Evolutionary conservation across 1,140 invertebrate genomes (phyloP).

Genomic region (Harpegnathos saltator): DNA sequence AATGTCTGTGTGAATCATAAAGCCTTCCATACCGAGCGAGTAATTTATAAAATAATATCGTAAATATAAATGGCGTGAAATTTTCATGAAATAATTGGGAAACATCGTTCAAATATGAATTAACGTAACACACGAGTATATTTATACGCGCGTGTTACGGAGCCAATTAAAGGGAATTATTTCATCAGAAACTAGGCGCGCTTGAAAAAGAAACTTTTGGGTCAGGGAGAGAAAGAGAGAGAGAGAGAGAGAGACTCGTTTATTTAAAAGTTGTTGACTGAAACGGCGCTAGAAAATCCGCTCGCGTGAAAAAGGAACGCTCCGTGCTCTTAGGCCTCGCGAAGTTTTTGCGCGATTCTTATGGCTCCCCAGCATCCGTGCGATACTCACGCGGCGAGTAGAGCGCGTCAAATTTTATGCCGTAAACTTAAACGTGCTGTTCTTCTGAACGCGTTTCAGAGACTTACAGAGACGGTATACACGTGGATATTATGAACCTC

Average conservation of each 20-base stretch:
- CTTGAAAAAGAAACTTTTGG: slow-evolving; percentile 1
- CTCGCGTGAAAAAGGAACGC: slow-evolving; percentile 6
- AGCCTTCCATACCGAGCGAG: too few relatives aligned
- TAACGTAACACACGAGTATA: background rate
- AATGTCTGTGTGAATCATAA: too few relatives aligned
- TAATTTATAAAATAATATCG: too few relatives aligned
- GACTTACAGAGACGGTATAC: too few relatives aligned
- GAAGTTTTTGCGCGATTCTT: slow-evolving; percentile 12
- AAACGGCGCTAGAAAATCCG: slow-evolving; percentile 17
- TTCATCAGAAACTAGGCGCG: background rate
- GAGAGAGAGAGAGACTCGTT: slow-evolving; percentile 24
- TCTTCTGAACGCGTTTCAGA: slow-evolving; percentile 6
- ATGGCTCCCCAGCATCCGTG: background rate
- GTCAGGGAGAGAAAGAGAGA: background rate
- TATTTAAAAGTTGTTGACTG: slow-evolving; percentile 41
- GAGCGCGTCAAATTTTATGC: slow-evolving; percentile 1
- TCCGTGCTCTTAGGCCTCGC: slow-evolving; percentile 37
- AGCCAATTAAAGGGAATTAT: slow-evolving; percentile 12
- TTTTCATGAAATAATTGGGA: background rate
- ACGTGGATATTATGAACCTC: background rate
- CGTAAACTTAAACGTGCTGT: background rate
- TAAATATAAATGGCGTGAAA: background rate
- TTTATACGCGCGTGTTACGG: background rate
- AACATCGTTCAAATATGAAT: background rate
- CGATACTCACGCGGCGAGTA: slow-evolving; percentile 8